Conservation (phyloP, 2,113 vertebrate species). For the Pitta sordida region DNA sequence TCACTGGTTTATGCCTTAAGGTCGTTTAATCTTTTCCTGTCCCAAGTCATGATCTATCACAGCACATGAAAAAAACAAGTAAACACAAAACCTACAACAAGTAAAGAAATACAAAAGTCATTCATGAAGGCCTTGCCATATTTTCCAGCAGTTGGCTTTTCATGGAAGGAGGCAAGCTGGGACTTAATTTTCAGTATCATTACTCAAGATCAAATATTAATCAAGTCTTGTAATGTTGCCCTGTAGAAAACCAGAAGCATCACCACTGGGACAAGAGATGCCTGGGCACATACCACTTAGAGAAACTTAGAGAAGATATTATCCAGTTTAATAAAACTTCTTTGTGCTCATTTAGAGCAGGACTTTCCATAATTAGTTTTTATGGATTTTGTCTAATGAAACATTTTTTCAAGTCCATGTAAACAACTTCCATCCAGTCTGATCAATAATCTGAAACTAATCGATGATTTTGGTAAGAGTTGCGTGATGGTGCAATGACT, state of each 20-base stretch:
- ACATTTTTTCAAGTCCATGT: not conserved
- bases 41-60: not conserved
- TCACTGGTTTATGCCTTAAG: not conserved
- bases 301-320: conserved; percentile 34
- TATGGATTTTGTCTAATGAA: not conserved
- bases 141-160: not conserved
- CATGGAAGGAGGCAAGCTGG: not conserved
- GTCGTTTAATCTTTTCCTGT: not conserved
- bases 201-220: conserved; percentile 50
- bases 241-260: not conserved
- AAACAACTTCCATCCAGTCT: not conserved
- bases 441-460: not conserved
- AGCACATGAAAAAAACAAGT: not conserved
- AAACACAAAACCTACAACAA: not conserved
- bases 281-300: not conserved
- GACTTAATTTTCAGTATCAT: conserved; percentile 41
- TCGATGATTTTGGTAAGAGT: not conserved
- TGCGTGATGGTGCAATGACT: accelerated
- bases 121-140: not conserved
- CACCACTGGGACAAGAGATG: not conserved
- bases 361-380: conserved; percentile 21
- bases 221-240: not conserved
- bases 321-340: conserved; percentile 31
- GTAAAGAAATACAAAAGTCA: not conserved
- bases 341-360: conserved; percentile 23